Percentiles rank a stretch among this genome's conserved stretches.
Evolutionary conservation across 2,888 invertebrate species (phyloP).

Genomic region (Lepidocyrtinus sp.): DNA sequence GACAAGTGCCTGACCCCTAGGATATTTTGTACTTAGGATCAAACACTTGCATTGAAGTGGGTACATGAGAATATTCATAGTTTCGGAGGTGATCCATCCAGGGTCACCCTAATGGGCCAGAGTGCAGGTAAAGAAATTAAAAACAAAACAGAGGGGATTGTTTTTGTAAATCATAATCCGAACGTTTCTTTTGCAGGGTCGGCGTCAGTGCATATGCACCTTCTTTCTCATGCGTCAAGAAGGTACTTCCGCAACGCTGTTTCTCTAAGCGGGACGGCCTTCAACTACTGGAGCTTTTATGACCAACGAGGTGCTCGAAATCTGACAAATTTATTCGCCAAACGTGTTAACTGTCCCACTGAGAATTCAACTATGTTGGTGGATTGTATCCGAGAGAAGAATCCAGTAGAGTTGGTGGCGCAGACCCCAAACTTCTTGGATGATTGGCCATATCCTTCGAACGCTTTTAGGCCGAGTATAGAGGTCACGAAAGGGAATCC

Average conservation of each 20-base stretch:
- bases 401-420: conserved; percentile 57
- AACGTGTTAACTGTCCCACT: conserved; percentile 51
- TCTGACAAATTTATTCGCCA: conserved; percentile 50
- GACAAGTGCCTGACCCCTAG: too few relatives aligned
- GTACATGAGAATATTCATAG: conserved; percentile 54
- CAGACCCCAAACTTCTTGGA: conserved; percentile 52
- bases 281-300: conserved; percentile 60
- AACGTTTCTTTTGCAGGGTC: conserved; percentile 31
- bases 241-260: conserved; percentile 50
- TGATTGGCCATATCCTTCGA: conserved; percentile 58
- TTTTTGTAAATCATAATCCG: background rate
- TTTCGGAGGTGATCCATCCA: conserved; percentile 55
- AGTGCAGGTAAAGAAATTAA: conserved; percentile 38
- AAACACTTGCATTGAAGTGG: conserved; percentile 64
- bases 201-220: conserved; percentile 55
- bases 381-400: conserved; percentile 52
- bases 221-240: conserved; percentile 46
- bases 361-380: conserved; percentile 40
- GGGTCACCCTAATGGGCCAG: conserved; percentile 56
- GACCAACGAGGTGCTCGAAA: conserved; percentile 46
- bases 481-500: conserved; percentile 47
- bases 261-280: conserved; percentile 59
- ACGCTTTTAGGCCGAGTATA: conserved; percentile 55
- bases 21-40: too few relatives aligned
- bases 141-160: too few relatives aligned